Evolutionary conservation across 1,140 invertebrate species (phyloP).

Genomic region (Caenorhabditis elegans): DNA sequence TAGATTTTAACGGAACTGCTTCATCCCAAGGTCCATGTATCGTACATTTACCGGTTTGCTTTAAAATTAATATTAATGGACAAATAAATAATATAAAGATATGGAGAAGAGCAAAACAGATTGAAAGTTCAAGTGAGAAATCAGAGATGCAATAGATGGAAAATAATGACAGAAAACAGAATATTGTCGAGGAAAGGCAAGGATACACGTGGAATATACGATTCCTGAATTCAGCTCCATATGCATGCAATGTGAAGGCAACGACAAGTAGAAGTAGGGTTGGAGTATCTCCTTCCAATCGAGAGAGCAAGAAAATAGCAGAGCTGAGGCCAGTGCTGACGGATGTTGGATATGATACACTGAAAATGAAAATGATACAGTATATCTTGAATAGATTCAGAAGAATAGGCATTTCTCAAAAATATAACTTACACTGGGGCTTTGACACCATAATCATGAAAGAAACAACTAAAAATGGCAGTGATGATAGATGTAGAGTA

Average conservation of each 20-base stretch:
- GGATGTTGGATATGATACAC: slow-evolving; percentile 56
- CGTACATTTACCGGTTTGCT: slow-evolving; percentile 83
- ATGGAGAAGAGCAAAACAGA: slow-evolving; percentile 68
- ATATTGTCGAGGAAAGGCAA: neutral
- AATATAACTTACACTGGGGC: slow-evolving; percentile 74
- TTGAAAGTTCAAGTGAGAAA: slow-evolving; percentile 68
- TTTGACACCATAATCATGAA: slow-evolving; percentile 85
- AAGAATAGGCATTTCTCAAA: too few species aligned
- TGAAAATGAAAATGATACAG: slow-evolving; percentile 44
- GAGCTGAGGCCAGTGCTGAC: slow-evolving; percentile 56
- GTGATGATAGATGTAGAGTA: slow-evolving; percentile 85
- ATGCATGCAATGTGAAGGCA: slow-evolving; percentile 82
- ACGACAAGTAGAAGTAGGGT: slow-evolving; percentile 84
- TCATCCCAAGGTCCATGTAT: slow-evolving; percentile 95
- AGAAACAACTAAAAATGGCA: slow-evolving; percentile 83
- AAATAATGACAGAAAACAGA: slow-evolving; percentile 54
- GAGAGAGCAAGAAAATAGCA: slow-evolving; percentile 85
- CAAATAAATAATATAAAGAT: slow-evolving; percentile 72
- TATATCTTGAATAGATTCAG: too few species aligned
- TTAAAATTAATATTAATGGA: slow-evolving; percentile 78
- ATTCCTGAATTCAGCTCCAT: slow-evolving; percentile 77
- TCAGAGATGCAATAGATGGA: slow-evolving; percentile 42
- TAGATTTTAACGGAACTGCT: slow-evolving; percentile 70
- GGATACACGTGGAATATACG: neutral
- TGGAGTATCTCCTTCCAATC: slow-evolving; percentile 78